Conservation (phyloP, 2,888 invertebrate species). For the Mimas tiliae region DNA sequence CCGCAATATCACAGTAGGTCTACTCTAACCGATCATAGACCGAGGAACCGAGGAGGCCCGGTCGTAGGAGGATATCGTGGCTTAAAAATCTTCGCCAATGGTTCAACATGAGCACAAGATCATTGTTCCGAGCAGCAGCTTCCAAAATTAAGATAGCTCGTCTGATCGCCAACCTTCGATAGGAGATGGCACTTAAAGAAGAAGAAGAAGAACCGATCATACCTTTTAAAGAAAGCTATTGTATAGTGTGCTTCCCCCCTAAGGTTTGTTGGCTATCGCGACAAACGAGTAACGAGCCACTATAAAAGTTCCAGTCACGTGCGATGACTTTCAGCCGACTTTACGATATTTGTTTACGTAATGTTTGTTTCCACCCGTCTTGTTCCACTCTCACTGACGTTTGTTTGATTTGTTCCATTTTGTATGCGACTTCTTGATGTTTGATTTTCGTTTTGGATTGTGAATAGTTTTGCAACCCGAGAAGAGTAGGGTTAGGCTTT, state of each 20-base stretch:
- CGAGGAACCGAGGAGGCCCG: too few species aligned
- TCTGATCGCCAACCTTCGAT: too few species aligned
- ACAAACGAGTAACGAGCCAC: constrained; percentile 36
- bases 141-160: too few species aligned
- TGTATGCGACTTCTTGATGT: neutral
- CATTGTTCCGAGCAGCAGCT: too few species aligned
- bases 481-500: neutral
- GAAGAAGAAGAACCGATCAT: neutral
- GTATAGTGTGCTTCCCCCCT: neutral
- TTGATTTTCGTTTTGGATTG: neutral
- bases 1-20: neutral
- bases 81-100: too few species aligned
- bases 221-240: neutral
- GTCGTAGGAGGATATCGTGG: too few species aligned
- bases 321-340: constrained; percentile 52
- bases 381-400: constrained; percentile 53
- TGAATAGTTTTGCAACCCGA: neutral
- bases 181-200: too few species aligned
- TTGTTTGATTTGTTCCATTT: constrained; percentile 29
- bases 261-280: constrained; percentile 4
- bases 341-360: constrained; percentile 54
- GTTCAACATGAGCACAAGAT: too few species aligned
- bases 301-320: constrained; percentile 63
- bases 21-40: neutral
- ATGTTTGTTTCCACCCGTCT: constrained; percentile 49